phyloP scores from a whole-genome alignment of 2,888 invertebrate genomes.

The Dolichomitus sp. region DNA sequence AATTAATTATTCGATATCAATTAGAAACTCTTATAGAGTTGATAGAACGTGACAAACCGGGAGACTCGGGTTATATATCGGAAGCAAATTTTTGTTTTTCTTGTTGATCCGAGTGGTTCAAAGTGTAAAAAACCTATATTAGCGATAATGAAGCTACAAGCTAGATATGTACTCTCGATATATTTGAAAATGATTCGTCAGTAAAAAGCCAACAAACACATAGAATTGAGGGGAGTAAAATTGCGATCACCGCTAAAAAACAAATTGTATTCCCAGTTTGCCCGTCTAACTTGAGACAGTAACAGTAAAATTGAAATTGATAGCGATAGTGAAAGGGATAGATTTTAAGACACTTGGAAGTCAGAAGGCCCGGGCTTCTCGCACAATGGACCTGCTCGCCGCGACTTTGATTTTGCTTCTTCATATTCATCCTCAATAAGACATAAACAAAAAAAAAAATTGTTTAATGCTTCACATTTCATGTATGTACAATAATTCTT shows the following conservation, averaged over 20 bases:
- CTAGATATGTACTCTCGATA: slow-evolving; percentile 56
- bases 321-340: slow-evolving; percentile 71
- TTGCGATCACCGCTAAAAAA: not conserved
- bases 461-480: slow-evolving; percentile 69
- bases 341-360: slow-evolving; percentile 83
- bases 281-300: slow-evolving; percentile 78
- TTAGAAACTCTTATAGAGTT: slow-evolving; percentile 79
- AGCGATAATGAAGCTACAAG: slow-evolving; percentile 51
- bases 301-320: slow-evolving; percentile 57
- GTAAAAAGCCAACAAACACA: slow-evolving; percentile 54
- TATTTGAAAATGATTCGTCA: slow-evolving; percentile 64
- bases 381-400: slow-evolving; percentile 76
- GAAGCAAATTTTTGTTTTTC: slow-evolving; percentile 17
- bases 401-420: slow-evolving; percentile 79
- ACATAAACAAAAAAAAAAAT: slow-evolving; percentile 69
- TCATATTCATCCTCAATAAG: slow-evolving; percentile 77
- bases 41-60: slow-evolving; percentile 80
- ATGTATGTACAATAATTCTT: slow-evolving; percentile 77
- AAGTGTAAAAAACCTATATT: slow-evolving; percentile 36
- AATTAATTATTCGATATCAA: slow-evolving; percentile 78
- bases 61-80: slow-evolving; percentile 65
- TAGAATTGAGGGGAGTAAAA: slow-evolving; percentile 15
- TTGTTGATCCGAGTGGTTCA: not conserved
- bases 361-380: slow-evolving; percentile 79
- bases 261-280: slow-evolving; percentile 69